These are phyloP conservation scores for Athripsodes cinereus DNA, from an alignment of 2,888 invertebrate species.

Conservation along the genomic window DNA sequence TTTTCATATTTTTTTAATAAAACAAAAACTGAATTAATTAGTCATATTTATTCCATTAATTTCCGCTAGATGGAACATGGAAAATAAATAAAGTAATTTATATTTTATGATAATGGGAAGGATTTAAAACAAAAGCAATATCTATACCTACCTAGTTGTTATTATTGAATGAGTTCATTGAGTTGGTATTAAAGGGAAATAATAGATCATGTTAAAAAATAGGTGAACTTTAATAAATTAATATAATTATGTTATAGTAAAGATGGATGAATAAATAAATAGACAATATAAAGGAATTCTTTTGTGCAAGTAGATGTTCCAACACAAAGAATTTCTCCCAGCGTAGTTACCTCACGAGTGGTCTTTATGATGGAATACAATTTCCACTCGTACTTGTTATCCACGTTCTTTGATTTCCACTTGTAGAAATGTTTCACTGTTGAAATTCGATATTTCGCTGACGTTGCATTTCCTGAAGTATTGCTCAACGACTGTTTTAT, in stretches of 20 bases:
- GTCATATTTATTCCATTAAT: too few species aligned
- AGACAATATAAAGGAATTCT: background rate
- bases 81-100: too few species aligned
- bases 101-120: too few species aligned
- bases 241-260: background rate
- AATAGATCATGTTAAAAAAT: background rate
- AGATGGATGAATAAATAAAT: background rate
- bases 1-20: too few species aligned
- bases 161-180: too few species aligned
- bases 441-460: background rate
- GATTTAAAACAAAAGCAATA: too few species aligned
- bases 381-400: background rate
- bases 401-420: slow-evolving; percentile 2
- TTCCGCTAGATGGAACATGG: too few species aligned
- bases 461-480: background rate
- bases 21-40: too few species aligned
- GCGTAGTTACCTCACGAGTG: background rate
- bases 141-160: too few species aligned
- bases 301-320: background rate
- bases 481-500: background rate
- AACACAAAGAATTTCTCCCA: background rate
- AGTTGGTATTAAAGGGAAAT: too few species aligned
- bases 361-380: slow-evolving; percentile 1
- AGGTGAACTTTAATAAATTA: background rate
- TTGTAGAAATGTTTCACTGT: background rate